A percentile compares a stretch with the other conserved stretches of the same genome.
These are phyloP conservation scores for Phrynocephalus versicolor DNA, from an alignment of 2,113 vertebrate species.

Conservation along the genomic window DNA sequence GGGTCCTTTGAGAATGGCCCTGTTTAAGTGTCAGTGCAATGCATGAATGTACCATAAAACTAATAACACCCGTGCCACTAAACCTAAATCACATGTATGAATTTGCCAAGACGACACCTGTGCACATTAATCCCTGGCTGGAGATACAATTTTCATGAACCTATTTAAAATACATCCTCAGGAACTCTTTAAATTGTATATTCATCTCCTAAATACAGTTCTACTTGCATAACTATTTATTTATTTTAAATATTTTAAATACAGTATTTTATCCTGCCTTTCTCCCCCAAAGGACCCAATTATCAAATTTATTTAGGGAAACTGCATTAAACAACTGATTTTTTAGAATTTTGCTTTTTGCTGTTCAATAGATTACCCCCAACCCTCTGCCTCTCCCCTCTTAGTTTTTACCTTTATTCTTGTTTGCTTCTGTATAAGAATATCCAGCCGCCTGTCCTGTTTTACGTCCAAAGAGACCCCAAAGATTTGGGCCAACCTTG, in stretches of 20 bases:
- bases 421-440: conserved; percentile 83
- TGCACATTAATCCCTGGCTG: not conserved
- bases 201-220: not conserved
- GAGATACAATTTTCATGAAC: not conserved
- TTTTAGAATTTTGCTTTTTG: not conserved
- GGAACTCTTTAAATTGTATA: not conserved
- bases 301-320: conserved; percentile 10
- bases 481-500: conserved; percentile 83
- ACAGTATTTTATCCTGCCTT: too few relatives aligned
- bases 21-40: not conserved
- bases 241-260: too few relatives aligned
- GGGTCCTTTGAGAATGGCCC: not conserved
- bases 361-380: not conserved
- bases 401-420: conserved; percentile 80
- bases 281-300: too few relatives aligned
- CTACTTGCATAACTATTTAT: conserved; percentile 18
- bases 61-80: not conserved
- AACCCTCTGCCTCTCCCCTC: accelerated
- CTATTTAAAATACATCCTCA: not conserved
- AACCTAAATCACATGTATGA: not conserved
- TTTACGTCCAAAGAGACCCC: conserved; percentile 78
- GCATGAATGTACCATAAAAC: not conserved
- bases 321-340: not conserved
- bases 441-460: conserved; percentile 79
- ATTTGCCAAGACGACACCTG: not conserved